Evolutionary conservation across 2,888 invertebrate genomes (phyloP).

Genomic region (Volucella bombylans): DNA sequence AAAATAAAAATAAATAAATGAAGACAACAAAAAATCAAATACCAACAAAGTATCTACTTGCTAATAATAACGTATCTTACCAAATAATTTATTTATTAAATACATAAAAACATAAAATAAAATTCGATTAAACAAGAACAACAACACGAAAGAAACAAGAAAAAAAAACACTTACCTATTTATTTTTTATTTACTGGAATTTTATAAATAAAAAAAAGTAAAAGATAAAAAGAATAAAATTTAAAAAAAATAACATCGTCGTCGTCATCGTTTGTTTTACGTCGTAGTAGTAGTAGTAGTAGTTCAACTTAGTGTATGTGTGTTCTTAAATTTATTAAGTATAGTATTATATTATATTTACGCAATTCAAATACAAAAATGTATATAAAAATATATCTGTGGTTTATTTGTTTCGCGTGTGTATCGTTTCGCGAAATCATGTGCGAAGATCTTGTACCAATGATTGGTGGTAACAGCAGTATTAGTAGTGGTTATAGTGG

Average conservation of each 20-base stretch:
- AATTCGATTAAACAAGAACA: conserved; percentile 11
- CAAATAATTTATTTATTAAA: conserved; percentile 34
- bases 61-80: conserved; percentile 48
- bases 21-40: conserved; percentile 3
- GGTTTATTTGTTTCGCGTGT: conserved; percentile 71
- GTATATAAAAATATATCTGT: conserved; percentile 74
- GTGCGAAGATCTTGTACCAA: conserved; percentile 71
- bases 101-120: conserved; percentile 10
- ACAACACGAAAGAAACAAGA: conserved; percentile 20
- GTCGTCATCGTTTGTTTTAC: conserved; percentile 28
- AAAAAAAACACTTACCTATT: conserved; percentile 50
- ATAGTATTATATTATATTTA: conserved; percentile 57
- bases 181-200: conserved; percentile 55
- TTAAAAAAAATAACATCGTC: conserved; percentile 1
- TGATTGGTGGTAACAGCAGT: conserved; percentile 72
- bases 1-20: conserved; percentile 22
- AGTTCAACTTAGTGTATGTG: conserved; percentile 52
- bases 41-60: conserved; percentile 25
- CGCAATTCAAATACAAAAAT: conserved; percentile 67
- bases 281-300: conserved; percentile 26
- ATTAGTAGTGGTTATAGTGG: conserved; percentile 67
- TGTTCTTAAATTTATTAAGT: conserved; percentile 43
- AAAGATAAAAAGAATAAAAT: conserved; percentile 22
- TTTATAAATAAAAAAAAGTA: conserved; percentile 53
- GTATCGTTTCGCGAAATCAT: conserved; percentile 69